Conservation (phyloP, 1,140 invertebrate genomes). For the Daktulosphaira vitifoliae region DNA sequence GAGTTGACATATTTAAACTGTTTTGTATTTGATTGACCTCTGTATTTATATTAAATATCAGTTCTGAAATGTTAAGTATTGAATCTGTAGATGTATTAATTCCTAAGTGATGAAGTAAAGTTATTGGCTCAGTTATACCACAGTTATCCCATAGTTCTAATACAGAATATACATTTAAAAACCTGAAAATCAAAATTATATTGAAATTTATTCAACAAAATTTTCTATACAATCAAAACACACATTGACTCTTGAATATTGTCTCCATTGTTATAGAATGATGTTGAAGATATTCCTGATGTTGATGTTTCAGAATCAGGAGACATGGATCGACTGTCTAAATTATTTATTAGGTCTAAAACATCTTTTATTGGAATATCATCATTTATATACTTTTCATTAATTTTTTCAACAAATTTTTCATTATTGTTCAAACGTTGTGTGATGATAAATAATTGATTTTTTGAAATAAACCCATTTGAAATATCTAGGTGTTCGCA, state of each 20-base stretch:
- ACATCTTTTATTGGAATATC: constrained; percentile 24
- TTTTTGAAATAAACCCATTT: constrained; percentile 17
- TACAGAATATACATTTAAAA: constrained; percentile 47
- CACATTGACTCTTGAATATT: constrained; percentile 22
- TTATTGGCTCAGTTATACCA: constrained; percentile 53
- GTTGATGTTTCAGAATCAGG: constrained; percentile 29
- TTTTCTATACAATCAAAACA: not conserved
- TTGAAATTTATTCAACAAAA: not conserved
- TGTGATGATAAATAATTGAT: constrained; percentile 9
- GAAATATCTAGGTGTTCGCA: constrained; percentile 22
- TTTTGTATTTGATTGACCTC: constrained; percentile 12
- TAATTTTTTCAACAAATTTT: constrained; percentile 24
- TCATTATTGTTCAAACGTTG: constrained; percentile 24
- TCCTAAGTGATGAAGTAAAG: constrained; percentile 51
- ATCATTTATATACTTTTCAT: constrained; percentile 21
- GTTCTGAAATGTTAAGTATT: not conserved
- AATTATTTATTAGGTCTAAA: constrained; percentile 2
- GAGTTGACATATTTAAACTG: constrained; percentile 17
- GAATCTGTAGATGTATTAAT: constrained; percentile 16
- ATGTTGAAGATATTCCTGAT: constrained; percentile 4
- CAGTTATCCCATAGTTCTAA: constrained; percentile 64
- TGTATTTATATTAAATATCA: not conserved
- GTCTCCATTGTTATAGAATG: constrained; percentile 23
- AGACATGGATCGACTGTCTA: constrained; percentile 10
- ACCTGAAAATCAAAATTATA: not conserved